phyloP scores from a whole-genome alignment of 1,140 invertebrate genomes.

The Diabrotica virgifera region DNA sequence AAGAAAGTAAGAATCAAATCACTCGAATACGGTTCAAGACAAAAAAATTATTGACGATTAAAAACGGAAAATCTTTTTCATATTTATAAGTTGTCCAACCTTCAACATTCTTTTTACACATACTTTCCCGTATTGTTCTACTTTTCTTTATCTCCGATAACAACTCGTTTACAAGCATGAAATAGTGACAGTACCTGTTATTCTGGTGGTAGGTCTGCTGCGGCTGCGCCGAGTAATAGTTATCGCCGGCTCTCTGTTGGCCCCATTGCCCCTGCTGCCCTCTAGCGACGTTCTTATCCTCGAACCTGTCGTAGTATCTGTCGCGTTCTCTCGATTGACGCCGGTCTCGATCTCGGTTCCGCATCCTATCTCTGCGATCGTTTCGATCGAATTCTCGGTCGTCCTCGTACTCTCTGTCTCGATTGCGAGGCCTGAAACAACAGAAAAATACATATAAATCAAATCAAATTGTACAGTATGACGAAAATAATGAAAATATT shows the following conservation, averaged over 20 bases:
- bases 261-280: conserved; percentile 21
- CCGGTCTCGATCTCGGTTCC: conserved; percentile 21
- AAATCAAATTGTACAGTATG: too few relatives aligned
- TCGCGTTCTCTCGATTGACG: conserved; percentile 23
- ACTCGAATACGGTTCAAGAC: too few relatives aligned
- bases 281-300: conserved; percentile 15
- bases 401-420: conserved; percentile 29
- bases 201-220: conserved; percentile 16
- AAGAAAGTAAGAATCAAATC: too few relatives aligned
- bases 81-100: too few relatives aligned
- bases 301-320: conserved; percentile 26
- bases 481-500: too few relatives aligned
- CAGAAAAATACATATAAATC: too few relatives aligned
- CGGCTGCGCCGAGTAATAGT: conserved; percentile 17
- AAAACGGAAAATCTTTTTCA: too few relatives aligned
- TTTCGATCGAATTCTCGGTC: conserved; percentile 23
- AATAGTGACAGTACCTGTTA: conserved; percentile 32
- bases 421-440: conserved; percentile 14
- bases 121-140: too few relatives aligned
- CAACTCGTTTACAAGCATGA: neutral
- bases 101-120: too few relatives aligned
- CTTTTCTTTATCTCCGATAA: too few relatives aligned
- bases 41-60: too few relatives aligned
- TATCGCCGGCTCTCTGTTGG: conserved; percentile 13
- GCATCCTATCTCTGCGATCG: conserved; percentile 12